A percentile compares a stretch with the other conserved stretches of the same genome.
phyloP scores from a whole-genome alignment of 2,888 invertebrate species.

The Cylindroiulus punctatus region DNA sequence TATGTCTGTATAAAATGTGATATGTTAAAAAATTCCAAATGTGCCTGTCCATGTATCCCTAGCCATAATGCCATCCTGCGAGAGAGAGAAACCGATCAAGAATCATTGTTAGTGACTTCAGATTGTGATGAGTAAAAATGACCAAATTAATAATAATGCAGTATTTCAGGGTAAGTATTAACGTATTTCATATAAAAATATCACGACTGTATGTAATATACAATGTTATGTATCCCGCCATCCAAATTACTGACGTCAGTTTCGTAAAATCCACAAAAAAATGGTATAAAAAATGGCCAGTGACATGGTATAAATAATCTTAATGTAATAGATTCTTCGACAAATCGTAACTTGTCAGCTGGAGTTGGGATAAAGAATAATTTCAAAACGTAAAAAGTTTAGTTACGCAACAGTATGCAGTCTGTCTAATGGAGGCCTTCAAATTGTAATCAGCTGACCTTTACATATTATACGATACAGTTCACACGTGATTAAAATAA shows the following conservation, averaged over 20 bases:
- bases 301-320: no score
- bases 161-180: not conserved
- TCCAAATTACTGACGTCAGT: no score
- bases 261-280: no score
- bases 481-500: not conserved
- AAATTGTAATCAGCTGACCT: not conserved
- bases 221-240: no score
- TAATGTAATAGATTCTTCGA: no score
- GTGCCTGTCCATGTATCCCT: not conserved
- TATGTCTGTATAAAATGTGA: conserved; percentile 5
- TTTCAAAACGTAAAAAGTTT: no score
- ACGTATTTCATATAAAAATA: not conserved
- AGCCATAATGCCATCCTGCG: not conserved
- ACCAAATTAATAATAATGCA: not conserved
- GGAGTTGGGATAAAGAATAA: no score
- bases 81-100: no score
- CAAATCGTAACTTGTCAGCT: no score
- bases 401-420: no score
- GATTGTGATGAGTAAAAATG: not conserved
- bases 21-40: not conserved
- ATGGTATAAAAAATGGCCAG: no score
- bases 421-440: not conserved
- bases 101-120: not conserved
- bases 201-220: no score
- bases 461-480: not conserved